Percentiles rank a stretch among this genome's conserved stretches.
Evolutionary conservation across 1,140 invertebrate species (phyloP).

Genomic region (Pantala flavescens): DNA sequence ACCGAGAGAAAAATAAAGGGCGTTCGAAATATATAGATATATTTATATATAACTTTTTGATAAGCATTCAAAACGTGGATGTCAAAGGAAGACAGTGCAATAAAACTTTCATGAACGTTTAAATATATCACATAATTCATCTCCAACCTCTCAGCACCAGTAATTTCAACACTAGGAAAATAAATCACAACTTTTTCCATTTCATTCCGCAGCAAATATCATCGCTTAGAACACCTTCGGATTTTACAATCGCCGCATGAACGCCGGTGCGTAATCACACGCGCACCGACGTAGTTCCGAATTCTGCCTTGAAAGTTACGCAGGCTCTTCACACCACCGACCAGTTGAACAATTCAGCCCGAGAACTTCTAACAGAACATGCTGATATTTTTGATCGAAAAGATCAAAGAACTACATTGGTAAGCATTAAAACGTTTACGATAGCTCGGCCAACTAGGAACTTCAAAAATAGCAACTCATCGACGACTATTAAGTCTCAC

Average conservation of each 20-base stretch:
- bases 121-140: not conserved
- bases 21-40: no score
- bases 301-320: not conserved
- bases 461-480: conserved; percentile 10
- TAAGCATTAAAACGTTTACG: not conserved
- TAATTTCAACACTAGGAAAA: conserved; percentile 1
- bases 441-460: conserved; percentile 3
- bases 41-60: no score
- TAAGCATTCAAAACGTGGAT: not conserved
- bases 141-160: not conserved
- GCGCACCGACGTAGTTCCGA: not conserved
- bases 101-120: not conserved
- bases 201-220: not conserved
- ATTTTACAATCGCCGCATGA: no score
- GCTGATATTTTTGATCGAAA: not conserved
- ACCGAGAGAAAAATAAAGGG: no score
- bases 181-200: not conserved
- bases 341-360: not conserved
- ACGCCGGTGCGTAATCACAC: no score
- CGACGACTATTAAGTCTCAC: not conserved
- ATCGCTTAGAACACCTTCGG: not conserved
- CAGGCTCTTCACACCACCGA: not conserved
- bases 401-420: not conserved
- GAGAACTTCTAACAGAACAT: not conserved
- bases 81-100: not conserved